phyloP scores from a whole-genome alignment of 2,797 vertebrate species.

The Sebastes nivosus region DNA sequence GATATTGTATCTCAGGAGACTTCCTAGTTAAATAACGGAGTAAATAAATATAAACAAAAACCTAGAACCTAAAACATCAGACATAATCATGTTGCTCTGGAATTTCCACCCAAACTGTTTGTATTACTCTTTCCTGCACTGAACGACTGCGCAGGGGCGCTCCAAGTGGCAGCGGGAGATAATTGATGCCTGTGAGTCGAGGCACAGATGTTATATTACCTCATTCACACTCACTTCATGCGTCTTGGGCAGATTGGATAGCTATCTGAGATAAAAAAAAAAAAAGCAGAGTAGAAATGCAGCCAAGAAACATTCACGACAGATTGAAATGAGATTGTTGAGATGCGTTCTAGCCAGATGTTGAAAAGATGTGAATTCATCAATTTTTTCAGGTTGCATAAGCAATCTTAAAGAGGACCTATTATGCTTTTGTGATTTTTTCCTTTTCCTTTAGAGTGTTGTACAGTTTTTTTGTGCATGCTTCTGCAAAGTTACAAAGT shows the following conservation, averaged over 20 bases:
- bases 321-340: background rate
- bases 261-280: background rate
- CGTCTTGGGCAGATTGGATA: background rate
- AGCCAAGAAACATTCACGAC: background rate
- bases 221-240: background rate
- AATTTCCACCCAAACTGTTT: constrained; percentile 1
- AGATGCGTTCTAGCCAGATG: background rate
- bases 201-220: background rate
- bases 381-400: background rate
- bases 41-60: constrained; percentile 17
- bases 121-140: background rate
- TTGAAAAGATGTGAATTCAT: background rate
- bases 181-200: constrained; percentile 8
- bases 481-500: too few relatives aligned
- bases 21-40: constrained; percentile 6
- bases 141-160: background rate
- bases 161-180: constrained; percentile 4
- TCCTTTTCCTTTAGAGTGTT: too few relatives aligned
- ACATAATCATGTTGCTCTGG: background rate
- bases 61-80: background rate
- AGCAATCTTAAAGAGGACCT: background rate
- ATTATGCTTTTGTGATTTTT: too few relatives aligned
- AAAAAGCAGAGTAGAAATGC: background rate
- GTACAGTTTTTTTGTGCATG: too few relatives aligned
- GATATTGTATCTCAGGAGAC: background rate